phyloP scores from a whole-genome alignment of 2,797 vertebrate species.

The Clarias platycephalus region DNA sequence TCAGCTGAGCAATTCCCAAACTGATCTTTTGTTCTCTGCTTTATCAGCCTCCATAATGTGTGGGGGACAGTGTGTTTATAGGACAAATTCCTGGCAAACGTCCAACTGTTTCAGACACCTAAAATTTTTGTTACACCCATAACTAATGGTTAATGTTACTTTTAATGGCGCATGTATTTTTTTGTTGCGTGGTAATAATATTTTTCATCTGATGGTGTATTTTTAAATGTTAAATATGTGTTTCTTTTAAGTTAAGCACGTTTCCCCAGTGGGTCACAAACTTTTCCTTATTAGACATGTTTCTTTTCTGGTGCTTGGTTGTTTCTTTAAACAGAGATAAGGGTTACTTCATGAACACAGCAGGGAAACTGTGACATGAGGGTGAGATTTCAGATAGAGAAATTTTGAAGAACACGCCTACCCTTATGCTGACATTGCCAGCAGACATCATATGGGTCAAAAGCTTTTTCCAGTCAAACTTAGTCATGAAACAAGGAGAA shows the following conservation, averaged over 20 bases:
- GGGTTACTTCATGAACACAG: no score
- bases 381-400: no score
- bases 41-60: not conserved
- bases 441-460: no score
- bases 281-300: not conserved
- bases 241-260: not conserved
- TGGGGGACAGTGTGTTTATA: not conserved
- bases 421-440: no score
- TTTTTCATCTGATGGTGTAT: not conserved
- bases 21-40: not conserved
- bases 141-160: not conserved
- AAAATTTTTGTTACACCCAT: not conserved
- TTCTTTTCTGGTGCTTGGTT: not conserved
- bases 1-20: not conserved
- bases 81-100: constrained; percentile 1
- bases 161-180: not conserved
- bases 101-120: not conserved
- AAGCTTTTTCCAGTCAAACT: no score
- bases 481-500: no score
- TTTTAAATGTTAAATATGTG: not conserved
- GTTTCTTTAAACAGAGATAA: not conserved
- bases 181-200: not conserved
- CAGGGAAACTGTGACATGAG: no score
- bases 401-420: no score
- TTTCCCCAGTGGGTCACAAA: not conserved